These are phyloP conservation scores for Decapterus maruadsi DNA, from an alignment of 2,797 vertebrate genomes.

Conservation along the genomic window DNA sequence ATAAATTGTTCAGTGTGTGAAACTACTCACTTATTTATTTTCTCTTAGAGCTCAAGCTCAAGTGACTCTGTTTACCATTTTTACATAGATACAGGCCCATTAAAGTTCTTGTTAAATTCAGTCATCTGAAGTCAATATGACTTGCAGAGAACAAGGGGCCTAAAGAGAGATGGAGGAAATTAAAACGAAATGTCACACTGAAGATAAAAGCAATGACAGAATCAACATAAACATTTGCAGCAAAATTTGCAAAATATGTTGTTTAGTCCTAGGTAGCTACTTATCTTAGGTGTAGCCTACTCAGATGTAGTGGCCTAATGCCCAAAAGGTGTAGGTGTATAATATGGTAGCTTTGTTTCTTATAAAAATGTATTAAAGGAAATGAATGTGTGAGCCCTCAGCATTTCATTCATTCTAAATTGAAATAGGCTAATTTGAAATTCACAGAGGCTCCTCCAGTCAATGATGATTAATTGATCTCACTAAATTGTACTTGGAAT, in stretches of 20 bases:
- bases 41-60: background rate
- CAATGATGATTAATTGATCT: too few species aligned
- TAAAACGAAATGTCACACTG: background rate
- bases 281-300: too few species aligned
- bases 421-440: too few species aligned
- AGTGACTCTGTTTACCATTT: constrained; percentile 5
- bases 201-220: background rate
- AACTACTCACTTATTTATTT: background rate
- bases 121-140: background rate
- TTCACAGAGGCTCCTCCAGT: too few species aligned
- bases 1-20: background rate
- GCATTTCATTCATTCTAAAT: too few species aligned
- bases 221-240: background rate
- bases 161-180: background rate
- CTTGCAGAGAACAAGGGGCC: background rate
- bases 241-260: background rate
- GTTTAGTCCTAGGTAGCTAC: too few species aligned
- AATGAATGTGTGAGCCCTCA: too few species aligned
- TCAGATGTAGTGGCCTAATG: too few species aligned
- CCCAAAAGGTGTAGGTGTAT: too few species aligned
- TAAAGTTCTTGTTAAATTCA: background rate
- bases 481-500: too few species aligned
- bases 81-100: background rate
- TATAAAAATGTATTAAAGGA: too few species aligned
- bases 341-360: too few species aligned